A percentile compares a stretch with the other conserved stretches of the same genome.
Evolutionary conservation across 2,113 vertebrate species (phyloP).

Genomic region (Gavia stellata): DNA sequence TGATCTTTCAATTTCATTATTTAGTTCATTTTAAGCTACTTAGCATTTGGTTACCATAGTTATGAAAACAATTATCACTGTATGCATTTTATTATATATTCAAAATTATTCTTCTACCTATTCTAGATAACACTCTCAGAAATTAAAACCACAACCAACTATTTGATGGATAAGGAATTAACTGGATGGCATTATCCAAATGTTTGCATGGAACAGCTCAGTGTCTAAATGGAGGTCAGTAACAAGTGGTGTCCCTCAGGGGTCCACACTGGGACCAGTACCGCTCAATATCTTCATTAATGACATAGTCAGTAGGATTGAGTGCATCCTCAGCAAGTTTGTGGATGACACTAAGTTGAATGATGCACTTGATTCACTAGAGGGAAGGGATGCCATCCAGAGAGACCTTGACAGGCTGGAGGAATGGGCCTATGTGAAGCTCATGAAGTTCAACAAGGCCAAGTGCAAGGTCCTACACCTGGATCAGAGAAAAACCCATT

Average conservation of each 20-base stretch:
- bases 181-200: background rate
- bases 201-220: background rate
- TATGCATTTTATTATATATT: background rate
- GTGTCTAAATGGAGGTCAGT: background rate
- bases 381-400: background rate
- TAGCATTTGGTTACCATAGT: background rate
- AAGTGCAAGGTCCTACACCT: background rate
- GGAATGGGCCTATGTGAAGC: background rate
- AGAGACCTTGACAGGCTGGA: background rate
- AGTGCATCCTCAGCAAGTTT: background rate
- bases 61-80: background rate
- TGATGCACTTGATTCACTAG: background rate
- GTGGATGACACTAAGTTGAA: background rate
- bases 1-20: background rate
- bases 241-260: background rate
- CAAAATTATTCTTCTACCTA: background rate
- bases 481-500: accelerated
- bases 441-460: background rate
- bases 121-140: background rate
- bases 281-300: background rate
- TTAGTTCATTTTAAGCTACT: background rate
- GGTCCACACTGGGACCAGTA: background rate
- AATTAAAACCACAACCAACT: background rate
- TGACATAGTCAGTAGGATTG: background rate
- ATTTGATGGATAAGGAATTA: background rate